Conservation (phyloP, 2,888 invertebrate genomes). For the Tenthredo amoena region DNA sequence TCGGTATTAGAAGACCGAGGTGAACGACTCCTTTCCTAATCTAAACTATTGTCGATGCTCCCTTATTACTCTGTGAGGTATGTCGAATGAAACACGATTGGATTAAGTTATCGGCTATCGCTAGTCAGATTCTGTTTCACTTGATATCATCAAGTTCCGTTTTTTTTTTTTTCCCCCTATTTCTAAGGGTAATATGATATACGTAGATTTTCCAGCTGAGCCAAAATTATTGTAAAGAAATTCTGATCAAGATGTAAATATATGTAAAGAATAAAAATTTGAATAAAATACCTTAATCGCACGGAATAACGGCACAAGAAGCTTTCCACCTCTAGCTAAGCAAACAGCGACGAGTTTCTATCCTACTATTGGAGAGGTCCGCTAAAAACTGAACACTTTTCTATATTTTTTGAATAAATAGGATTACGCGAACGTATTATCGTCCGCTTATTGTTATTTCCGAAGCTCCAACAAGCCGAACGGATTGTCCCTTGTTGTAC, state of each 20-base stretch:
- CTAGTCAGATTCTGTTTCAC: background rate
- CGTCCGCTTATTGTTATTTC: slow-evolving; percentile 30
- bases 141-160: background rate
- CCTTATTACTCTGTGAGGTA: background rate
- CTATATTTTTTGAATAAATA: slow-evolving; percentile 28
- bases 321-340: background rate
- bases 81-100: background rate
- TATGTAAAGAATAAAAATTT: background rate
- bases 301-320: background rate
- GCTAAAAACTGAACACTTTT: slow-evolving; percentile 9
- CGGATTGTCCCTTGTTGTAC: slow-evolving; percentile 35
- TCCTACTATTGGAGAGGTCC: background rate
- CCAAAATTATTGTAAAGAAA: background rate
- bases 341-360: background rate
- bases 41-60: background rate
- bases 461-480: slow-evolving; percentile 29
- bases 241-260: background rate
- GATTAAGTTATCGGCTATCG: background rate
- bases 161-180: background rate
- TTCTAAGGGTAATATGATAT: background rate
- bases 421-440: slow-evolving; percentile 40
- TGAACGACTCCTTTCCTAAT: slow-evolving; percentile 28
- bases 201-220: background rate
- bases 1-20: slow-evolving; percentile 16
- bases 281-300: background rate